These are phyloP conservation scores for Bombus terrestris DNA, from an alignment of 1,140 invertebrate species.

Conservation along the genomic window DNA sequence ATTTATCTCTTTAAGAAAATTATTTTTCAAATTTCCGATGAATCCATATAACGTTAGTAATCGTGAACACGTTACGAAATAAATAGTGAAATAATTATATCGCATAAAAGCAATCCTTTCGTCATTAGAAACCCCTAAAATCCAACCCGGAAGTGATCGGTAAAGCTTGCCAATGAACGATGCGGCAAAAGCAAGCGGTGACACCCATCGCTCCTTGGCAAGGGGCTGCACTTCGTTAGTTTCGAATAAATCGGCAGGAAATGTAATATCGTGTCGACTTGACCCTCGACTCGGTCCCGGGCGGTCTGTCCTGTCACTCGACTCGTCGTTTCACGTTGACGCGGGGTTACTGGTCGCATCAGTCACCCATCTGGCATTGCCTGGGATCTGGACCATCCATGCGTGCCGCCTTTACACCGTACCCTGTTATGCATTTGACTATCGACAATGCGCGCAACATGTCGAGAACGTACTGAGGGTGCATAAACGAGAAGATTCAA, in stretches of 20 bases:
- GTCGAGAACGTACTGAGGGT: slow-evolving; percentile 74
- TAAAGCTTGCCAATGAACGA: neutral
- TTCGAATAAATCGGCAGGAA: slow-evolving; percentile 65
- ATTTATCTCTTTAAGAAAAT: neutral
- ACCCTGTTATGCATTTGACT: slow-evolving; percentile 79
- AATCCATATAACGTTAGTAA: too few relatives aligned
- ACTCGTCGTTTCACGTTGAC: slow-evolving; percentile 66
- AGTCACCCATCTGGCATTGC: slow-evolving; percentile 83
- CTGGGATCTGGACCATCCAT: slow-evolving; percentile 78
- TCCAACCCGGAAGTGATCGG: neutral
- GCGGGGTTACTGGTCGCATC: slow-evolving; percentile 77
- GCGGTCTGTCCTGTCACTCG: slow-evolving; percentile 55
- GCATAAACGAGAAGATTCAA: slow-evolving; percentile 66
- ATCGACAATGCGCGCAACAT: slow-evolving; percentile 81
- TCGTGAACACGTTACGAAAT: too few relatives aligned
- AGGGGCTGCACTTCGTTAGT: slow-evolving; percentile 37
- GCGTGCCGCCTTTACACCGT: slow-evolving; percentile 77
- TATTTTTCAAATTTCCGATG: neutral
- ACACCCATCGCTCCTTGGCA: slow-evolving; percentile 1
- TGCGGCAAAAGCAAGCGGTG: slow-evolving; percentile 25
- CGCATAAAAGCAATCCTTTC: neutral
- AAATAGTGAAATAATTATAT: too few relatives aligned
- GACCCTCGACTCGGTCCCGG: slow-evolving; percentile 49
- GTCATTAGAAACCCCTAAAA: neutral
- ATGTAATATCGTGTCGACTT: slow-evolving; percentile 59